phyloP scores from a whole-genome alignment of 2,797 vertebrate species.

The Halcyon smyrnensis region DNA sequence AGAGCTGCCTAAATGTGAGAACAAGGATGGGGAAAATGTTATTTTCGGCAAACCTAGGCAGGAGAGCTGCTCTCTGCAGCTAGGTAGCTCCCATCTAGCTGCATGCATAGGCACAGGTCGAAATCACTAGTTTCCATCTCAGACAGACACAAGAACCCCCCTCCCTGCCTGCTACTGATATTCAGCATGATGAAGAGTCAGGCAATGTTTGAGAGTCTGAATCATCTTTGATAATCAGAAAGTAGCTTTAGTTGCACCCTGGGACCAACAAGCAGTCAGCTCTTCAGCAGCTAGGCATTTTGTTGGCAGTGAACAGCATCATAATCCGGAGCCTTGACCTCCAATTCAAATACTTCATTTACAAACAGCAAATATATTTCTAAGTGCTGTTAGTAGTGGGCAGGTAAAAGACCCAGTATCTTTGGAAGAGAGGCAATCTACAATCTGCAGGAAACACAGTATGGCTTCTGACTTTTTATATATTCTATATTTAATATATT shows the following conservation, averaged over 20 bases:
- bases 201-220: background rate
- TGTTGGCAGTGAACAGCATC: background rate
- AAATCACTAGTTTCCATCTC: background rate
- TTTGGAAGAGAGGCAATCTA: background rate
- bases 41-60: background rate
- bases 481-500: background rate
- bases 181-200: background rate
- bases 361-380: background rate
- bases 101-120: fast-evolving
- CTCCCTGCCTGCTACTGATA: background rate
- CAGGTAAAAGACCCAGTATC: background rate
- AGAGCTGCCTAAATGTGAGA: background rate
- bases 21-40: background rate
- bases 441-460: background rate
- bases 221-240: background rate
- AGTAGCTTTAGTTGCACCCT: background rate
- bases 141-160: background rate
- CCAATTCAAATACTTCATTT: background rate
- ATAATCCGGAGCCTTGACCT: background rate
- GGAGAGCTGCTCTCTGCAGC: background rate
- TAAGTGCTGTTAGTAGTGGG: background rate
- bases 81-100: background rate
- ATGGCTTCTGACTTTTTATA: background rate
- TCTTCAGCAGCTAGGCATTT: background rate
- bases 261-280: background rate